phyloP scores from a whole-genome alignment of 23 tunicate species.

The Diplosoma virens region DNA sequence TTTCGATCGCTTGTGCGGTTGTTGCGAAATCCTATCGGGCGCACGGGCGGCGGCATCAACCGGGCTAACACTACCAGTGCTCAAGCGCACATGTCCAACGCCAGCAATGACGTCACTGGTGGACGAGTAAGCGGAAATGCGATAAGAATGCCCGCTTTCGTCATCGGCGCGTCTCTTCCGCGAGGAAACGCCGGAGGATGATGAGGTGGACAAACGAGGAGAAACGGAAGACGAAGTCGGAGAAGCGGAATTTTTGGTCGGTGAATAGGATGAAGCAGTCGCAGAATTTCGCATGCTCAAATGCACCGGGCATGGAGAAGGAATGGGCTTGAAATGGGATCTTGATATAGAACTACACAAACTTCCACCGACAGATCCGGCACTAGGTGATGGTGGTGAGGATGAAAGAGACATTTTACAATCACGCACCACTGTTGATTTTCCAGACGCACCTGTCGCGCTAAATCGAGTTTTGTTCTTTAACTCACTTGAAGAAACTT shows the following conservation, averaged over 20 bases:
- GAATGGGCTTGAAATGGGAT: constrained; percentile 3
- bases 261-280: not conserved
- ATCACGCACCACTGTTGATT: constrained; percentile 74
- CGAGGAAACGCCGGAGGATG: constrained; percentile 55
- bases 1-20: constrained; percentile 69
- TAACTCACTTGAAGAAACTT: constrained; percentile 22
- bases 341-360: constrained; percentile 32
- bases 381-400: constrained; percentile 84
- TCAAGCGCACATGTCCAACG: constrained; percentile 57
- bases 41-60: constrained; percentile 14
- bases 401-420: constrained; percentile 87
- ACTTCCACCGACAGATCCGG: constrained; percentile 82
- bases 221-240: constrained; percentile 65
- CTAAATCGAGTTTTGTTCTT: constrained; percentile 75
- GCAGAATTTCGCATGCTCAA: not conserved
- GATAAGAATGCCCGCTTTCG: not conserved
- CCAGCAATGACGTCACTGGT: constrained; percentile 80
- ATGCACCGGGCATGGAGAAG: not conserved
- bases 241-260: constrained; percentile 56
- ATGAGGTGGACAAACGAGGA: constrained; percentile 65
- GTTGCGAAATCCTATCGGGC: constrained; percentile 24
- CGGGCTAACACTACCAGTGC: constrained; percentile 53
- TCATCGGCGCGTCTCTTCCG: constrained; percentile 87
- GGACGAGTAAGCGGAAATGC: constrained; percentile 32
- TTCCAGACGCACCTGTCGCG: constrained; percentile 68